Conservation (phyloP, 1,140 invertebrate species). For the Aphidius gifuensis region DNA sequence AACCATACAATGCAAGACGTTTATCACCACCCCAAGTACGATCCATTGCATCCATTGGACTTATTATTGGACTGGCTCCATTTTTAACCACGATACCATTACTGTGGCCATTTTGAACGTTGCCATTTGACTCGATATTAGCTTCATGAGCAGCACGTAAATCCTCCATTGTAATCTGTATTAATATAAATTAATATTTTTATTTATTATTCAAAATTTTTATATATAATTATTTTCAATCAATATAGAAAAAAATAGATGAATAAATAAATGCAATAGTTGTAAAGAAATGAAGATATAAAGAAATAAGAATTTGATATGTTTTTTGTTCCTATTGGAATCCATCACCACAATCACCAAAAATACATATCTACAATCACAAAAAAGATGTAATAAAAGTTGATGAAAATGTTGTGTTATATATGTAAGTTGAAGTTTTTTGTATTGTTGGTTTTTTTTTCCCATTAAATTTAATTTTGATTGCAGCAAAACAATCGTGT, state of each 20-base stretch:
- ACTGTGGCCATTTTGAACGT: slow-evolving; percentile 35
- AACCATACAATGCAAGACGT: slow-evolving; percentile 86
- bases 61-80: slow-evolving; percentile 27
- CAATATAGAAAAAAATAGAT: not conserved
- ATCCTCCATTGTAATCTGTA: slow-evolving; percentile 69
- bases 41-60: slow-evolving; percentile 33
- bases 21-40: slow-evolving; percentile 72
- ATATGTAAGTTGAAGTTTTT: no score
- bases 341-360: no score
- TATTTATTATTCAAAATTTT: slow-evolving; percentile 7
- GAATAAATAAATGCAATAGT: not conserved
- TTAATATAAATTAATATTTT: slow-evolving; percentile 24
- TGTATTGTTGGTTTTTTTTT: no score
- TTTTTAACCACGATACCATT: slow-evolving; percentile 47
- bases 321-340: no score
- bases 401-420: no score
- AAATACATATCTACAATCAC: no score
- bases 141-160: slow-evolving; percentile 56
- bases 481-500: no score
- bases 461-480: no score
- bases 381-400: no score
- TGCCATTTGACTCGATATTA: slow-evolving; percentile 31
- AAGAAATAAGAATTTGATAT: not conserved
- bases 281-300: not conserved
- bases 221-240: not conserved